Evolutionary conservation across 2,888 invertebrate genomes (phyloP), one percentile per base, ranked within the genome.

Genomic region (Agriopis aurantiaria): DNA sequence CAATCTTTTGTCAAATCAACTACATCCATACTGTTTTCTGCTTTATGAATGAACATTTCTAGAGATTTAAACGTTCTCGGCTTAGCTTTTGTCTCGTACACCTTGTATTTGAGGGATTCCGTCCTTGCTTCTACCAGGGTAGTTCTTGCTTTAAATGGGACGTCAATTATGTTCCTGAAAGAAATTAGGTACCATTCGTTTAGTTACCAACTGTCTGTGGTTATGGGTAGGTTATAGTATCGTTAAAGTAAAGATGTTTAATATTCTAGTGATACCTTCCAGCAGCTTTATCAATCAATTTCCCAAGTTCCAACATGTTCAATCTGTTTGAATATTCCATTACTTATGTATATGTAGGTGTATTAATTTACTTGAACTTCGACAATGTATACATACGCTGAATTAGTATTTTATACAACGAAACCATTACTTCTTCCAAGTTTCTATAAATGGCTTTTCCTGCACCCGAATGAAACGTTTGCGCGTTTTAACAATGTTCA

Each of bases 271-370:
- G 49, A 10, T 52, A 52, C 85, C 84, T 81, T 71, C 82, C 70
- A 23, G 59, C 71, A 65, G 81, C 76, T 17, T 65, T 59, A 65
- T 86, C 82, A 43, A 86, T 71, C 10, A 85, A 69, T 61, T 75
- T 74, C 5, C 81, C 76, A 48, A 86, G 57, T 9, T 76, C 62
- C 60, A 73, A 77, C 8, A 77, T 52, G 7, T 66, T 63, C 9
- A 33, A 17, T 46, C 43, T 45, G 3, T 51, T 61, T 9, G 56
- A 12, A 8, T n/a, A 48, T 2, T 41, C n/a, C 41, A 41, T 40
- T 23, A 40, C 7, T 33, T 10, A 23, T 23, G 17, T 23, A 23
- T 10, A 23, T 23, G 17, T 23, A 23, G 17, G 17, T 10, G 8
- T 53, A 10, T 12, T 53, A 2, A 11, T 3, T 33, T 5, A 10